Conservation (phyloP, 2,113 vertebrate genomes). For the Emydocephalus ijimae region DNA sequence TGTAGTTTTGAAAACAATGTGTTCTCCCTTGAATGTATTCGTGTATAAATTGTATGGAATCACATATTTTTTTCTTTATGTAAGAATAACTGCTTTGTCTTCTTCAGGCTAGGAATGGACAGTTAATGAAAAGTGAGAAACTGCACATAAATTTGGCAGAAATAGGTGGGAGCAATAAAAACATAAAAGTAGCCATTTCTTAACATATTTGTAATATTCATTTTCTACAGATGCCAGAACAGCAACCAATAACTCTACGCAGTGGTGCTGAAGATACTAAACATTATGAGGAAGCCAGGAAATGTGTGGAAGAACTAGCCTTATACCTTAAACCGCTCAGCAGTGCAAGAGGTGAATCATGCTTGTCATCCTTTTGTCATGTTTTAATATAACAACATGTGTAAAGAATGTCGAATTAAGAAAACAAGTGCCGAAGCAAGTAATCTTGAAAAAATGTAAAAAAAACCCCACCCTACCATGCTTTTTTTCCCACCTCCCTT, state of each 20-base stretch:
- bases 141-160: neutral
- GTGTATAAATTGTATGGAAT: neutral
- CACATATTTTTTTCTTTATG: neutral
- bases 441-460: neutral
- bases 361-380: neutral
- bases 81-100: neutral
- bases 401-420: neutral
- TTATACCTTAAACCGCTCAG: conserved; percentile 98
- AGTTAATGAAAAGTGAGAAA: neutral
- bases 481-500: neutral
- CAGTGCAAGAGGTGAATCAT: conserved; percentile 85
- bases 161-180: conserved; percentile 20
- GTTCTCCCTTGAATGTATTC: neutral
- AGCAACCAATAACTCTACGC: conserved; percentile 89
- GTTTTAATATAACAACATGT: neutral
- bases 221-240: conserved; percentile 85
- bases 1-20: neutral
- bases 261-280: conserved; percentile 92
- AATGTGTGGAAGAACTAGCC: conserved; percentile 96
- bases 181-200: neutral
- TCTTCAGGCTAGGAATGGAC: neutral
- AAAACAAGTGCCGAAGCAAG: neutral
- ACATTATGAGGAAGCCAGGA: conserved; percentile 95
- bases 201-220: neutral
- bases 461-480: neutral